Conservation (phyloP, 2,113 vertebrate species). For the Platichthys stellatus region DNA sequence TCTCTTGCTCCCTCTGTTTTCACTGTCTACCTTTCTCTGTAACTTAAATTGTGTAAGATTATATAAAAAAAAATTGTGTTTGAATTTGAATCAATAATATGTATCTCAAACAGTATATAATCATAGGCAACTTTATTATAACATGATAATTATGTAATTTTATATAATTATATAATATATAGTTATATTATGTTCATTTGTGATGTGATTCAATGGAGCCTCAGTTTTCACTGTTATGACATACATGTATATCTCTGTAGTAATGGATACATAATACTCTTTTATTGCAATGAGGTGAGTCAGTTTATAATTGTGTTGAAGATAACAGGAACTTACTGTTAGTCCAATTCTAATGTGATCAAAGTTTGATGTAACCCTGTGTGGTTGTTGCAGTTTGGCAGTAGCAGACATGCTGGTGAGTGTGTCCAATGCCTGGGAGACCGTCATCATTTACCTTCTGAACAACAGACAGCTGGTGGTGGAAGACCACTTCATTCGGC, state of each 20-base stretch:
- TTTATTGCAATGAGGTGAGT: not conserved
- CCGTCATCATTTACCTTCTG: slow-evolving; percentile 92
- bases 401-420: slow-evolving; percentile 97
- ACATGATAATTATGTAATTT: too few relatives aligned
- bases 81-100: too few relatives aligned
- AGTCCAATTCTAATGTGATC: not conserved
- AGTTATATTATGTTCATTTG: too few relatives aligned
- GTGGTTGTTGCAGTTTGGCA: slow-evolving; percentile 84
- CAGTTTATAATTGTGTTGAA: not conserved
- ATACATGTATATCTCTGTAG: not conserved
- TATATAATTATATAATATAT: too few relatives aligned
- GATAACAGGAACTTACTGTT: not conserved
- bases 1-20: too few relatives aligned
- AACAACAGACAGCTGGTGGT: slow-evolving; percentile 89
- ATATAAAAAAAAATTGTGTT: too few relatives aligned
- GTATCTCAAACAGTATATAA: too few relatives aligned
- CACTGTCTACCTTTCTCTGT: too few relatives aligned
- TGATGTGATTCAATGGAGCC: not conserved
- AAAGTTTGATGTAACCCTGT: not conserved
- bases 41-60: too few relatives aligned
- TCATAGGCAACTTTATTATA: too few relatives aligned
- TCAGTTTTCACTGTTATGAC: not conserved
- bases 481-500: slow-evolving; percentile 89
- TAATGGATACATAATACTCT: not conserved
- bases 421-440: slow-evolving; percentile 95